Percentiles rank a stretch among this genome's conserved stretches.
phyloP scores from a whole-genome alignment of 2,113 vertebrate genomes.

The Entelurus aequoreus region DNA sequence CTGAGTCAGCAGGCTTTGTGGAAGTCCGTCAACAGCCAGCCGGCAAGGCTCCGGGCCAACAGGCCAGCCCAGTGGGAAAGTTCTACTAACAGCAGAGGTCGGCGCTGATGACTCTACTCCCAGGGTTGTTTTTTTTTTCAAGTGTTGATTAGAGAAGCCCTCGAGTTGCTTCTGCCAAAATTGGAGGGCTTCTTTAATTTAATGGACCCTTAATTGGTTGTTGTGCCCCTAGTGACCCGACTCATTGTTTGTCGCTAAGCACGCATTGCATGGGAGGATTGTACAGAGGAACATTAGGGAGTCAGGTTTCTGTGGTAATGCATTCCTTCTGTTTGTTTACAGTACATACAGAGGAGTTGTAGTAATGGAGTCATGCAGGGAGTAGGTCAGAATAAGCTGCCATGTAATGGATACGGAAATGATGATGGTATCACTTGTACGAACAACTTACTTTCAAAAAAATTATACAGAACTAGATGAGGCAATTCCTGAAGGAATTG shows the following conservation, averaged over 20 bases:
- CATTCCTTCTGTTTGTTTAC: slow-evolving; percentile 46
- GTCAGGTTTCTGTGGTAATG: slow-evolving; percentile 34
- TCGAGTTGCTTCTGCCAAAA: slow-evolving; percentile 15
- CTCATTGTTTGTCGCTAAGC: slow-evolving; percentile 18
- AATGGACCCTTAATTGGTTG: slow-evolving; percentile 4
- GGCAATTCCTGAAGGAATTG: no score
- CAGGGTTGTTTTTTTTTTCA: slow-evolving; percentile 9
- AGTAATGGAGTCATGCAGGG: not conserved
- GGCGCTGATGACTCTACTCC: slow-evolving; percentile 19
- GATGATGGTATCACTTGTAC: not conserved
- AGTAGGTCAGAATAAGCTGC: not conserved
- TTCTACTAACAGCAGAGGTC: slow-evolving; percentile 20
- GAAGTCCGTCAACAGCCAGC: slow-evolving; percentile 50
- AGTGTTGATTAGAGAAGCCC: slow-evolving; percentile 17
- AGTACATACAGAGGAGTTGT: slow-evolving; percentile 17
- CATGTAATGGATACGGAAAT: not conserved
- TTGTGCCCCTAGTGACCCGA: slow-evolving; percentile 5
- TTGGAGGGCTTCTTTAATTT: slow-evolving; percentile 8
- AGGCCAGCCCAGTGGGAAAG: slow-evolving; percentile 42
- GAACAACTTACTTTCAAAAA: no score
- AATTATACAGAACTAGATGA: no score
- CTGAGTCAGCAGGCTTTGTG: slow-evolving; percentile 59
- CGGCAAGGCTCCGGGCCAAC: slow-evolving; percentile 37
- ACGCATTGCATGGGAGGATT: slow-evolving; percentile 25
- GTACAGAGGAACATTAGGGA: not conserved